Base-by-base conservation (phyloP, 2,113 vertebrate species). In the Indri indri region DNA sequence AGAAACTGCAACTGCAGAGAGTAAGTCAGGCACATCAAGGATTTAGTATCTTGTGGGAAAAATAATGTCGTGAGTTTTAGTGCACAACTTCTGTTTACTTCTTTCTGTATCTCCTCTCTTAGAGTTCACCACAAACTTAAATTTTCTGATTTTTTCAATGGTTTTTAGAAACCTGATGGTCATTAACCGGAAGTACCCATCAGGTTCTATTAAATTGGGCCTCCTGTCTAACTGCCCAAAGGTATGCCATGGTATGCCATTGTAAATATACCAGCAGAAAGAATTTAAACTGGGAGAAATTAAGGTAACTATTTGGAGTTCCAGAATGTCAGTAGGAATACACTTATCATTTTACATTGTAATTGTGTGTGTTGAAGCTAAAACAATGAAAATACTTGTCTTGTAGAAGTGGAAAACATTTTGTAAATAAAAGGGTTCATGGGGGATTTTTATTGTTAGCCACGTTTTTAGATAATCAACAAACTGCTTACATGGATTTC, bases 371-470 rank as follows among this genome's bases (percentile, higher is more conserved):
- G 2, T 68, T 54, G 18, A 20, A 45, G 52, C 27, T 10, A 61
- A 94, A 86, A 57, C 32, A 85, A 8, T n/a, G 14, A 52, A 65
- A 79, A 42, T 30, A 1, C 6, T 71, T 63, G 30, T 86, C 16
- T 42, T 50, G 1, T n/a, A 37, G 25, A 84, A 92, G 17, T 45
- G 47, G 83, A 84, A 85, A 79, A 25, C 63, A 61, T 81, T 88
- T 63, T 37, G 40, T 71, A 73, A 76, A 42, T n/a, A 45, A 73
- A 54, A 40, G 34, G 23, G 25, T 30, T 76, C 54, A 3, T 47
- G 74, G 17, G 83, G 8, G 34, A 90, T 63, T 95, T 96, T 97
- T 96, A 88, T 85, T 97, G 95, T 95, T 96, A 91, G 93, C 93
- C 90, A 79, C 11, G 25, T 22, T 90, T 90, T 70, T 86, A 95